A percentile compares a stretch with the other conserved stretches of the same genome.
Evolutionary conservation across 2,888 invertebrate species (phyloP).

Genomic region (Bellardia pandia): DNA sequence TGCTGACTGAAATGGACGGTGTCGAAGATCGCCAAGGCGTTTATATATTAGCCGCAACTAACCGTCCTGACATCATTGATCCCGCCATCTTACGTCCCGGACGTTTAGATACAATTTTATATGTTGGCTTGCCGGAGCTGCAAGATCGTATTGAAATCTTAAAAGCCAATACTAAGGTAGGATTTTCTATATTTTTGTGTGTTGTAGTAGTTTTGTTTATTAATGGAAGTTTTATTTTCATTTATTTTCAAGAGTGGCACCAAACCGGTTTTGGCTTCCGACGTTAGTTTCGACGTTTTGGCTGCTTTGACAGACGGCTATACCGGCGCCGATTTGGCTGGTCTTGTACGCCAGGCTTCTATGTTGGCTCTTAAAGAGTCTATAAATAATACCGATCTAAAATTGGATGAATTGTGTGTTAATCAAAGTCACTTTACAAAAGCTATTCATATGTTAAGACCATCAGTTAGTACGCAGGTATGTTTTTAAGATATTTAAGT

Average conservation of each 20-base stretch:
- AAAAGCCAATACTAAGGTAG: slow-evolving; percentile 93
- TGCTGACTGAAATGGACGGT: slow-evolving; percentile 99
- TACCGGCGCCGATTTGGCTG: slow-evolving; percentile 97
- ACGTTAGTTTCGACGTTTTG: slow-evolving; percentile 90
- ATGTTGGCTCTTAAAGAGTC: slow-evolving; percentile 91
- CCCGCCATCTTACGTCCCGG: slow-evolving; percentile 96
- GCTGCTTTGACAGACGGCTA: slow-evolving; percentile 90
- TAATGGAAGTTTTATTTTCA: slow-evolving; percentile 24
- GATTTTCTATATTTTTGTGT: slow-evolving; percentile 9
- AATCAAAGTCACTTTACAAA: slow-evolving; percentile 89
- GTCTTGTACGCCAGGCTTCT: slow-evolving; percentile 94
- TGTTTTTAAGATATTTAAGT: slow-evolving; percentile 54
- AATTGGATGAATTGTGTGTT: slow-evolving; percentile 86
- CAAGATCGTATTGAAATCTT: slow-evolving; percentile 94
- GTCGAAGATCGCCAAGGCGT: slow-evolving; percentile 95
- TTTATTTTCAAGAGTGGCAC: slow-evolving; percentile 88
- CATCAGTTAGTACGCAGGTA: slow-evolving; percentile 93
- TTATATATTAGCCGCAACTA: slow-evolving; percentile 97
- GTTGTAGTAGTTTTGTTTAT: not conserved
- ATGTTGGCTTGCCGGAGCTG: slow-evolving; percentile 93
- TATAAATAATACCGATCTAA: slow-evolving; percentile 86
- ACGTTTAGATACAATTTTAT: slow-evolving; percentile 94
- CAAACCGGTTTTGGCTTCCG: slow-evolving; percentile 89
- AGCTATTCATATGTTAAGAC: slow-evolving; percentile 92
- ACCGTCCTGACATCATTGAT: slow-evolving; percentile 98